These are phyloP conservation scores for Lates calcarifer DNA, from an alignment of 2,113 vertebrate genomes.

Conservation along the genomic window DNA sequence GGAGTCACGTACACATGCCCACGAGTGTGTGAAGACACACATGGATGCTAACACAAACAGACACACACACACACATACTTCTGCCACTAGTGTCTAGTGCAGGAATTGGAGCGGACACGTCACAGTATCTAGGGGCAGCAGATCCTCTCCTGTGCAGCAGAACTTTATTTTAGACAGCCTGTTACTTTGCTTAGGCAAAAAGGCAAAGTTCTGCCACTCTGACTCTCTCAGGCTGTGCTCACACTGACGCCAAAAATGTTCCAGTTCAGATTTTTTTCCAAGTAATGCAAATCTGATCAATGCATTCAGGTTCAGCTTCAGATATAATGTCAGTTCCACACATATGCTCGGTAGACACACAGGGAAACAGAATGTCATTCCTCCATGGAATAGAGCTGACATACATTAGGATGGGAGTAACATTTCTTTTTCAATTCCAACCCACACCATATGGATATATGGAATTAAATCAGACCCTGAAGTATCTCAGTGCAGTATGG, in stretches of 20 bases:
- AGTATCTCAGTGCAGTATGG: not conserved
- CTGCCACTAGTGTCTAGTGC: conserved; percentile 54
- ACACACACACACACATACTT: conserved; percentile 38
- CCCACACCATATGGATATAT: no score
- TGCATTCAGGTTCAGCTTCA: not conserved
- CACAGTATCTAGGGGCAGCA: conserved; percentile 50
- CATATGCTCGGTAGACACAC: not conserved
- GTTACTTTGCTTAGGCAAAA: conserved; percentile 19
- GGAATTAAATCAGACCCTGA: no score
- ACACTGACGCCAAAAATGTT: not conserved
- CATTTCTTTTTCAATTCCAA: not conserved
- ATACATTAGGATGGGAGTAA: not conserved
- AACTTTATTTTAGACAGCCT: conserved; percentile 51
- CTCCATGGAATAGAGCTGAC: not conserved
- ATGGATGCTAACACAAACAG: conserved; percentile 32
- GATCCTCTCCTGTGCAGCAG: conserved; percentile 46
- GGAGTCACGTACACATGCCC: conserved; percentile 15
- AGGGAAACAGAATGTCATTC: not conserved
- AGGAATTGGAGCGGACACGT: conserved; percentile 69
- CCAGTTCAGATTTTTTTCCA: not conserved
- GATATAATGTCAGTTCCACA: not conserved
- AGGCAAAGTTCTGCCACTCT: conserved; percentile 11
- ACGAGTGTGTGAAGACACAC: conserved; percentile 8
- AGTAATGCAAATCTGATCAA: not conserved
- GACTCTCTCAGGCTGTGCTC: conserved; percentile 7